phyloP scores from a whole-genome alignment of 2,888 invertebrate species.

The Galerucella pusilla region DNA sequence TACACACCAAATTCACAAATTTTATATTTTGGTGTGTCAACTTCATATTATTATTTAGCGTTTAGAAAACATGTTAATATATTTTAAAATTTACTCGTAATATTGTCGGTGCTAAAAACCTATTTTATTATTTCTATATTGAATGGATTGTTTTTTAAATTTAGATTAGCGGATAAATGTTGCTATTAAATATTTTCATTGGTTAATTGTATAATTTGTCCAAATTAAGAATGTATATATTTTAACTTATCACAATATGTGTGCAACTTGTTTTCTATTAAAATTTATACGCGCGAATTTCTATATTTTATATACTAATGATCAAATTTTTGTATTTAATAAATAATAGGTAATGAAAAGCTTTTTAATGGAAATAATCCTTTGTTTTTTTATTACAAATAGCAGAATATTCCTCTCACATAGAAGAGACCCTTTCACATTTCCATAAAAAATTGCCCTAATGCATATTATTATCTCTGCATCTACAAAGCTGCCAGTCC shows the following conservation, averaged over 20 bases:
- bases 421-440: too few species aligned
- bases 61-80: neutral
- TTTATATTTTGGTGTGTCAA: neutral
- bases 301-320: neutral
- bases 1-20: neutral
- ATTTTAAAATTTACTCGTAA: neutral
- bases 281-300: too few species aligned
- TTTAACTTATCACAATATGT: neutral
- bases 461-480: neutral
- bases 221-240: slow-evolving; percentile 1
- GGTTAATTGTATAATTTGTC: neutral
- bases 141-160: neutral
- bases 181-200: neutral
- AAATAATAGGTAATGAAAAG: slow-evolving; percentile 3
- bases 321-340: slow-evolving; percentile 1
- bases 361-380: neutral
- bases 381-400: neutral
- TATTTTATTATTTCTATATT: neutral
- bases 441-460: too few species aligned
- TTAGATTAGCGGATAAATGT: neutral
- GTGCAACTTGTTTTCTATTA: neutral
- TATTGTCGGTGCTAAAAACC: neutral
- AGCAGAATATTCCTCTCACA: too few species aligned
- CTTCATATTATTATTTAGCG: neutral
- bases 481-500: neutral